A percentile compares a stretch with the other conserved stretches of the same genome.
Conservation (phyloP, 2,113 vertebrate species). For the Sminthopsis crassicaudata region DNA sequence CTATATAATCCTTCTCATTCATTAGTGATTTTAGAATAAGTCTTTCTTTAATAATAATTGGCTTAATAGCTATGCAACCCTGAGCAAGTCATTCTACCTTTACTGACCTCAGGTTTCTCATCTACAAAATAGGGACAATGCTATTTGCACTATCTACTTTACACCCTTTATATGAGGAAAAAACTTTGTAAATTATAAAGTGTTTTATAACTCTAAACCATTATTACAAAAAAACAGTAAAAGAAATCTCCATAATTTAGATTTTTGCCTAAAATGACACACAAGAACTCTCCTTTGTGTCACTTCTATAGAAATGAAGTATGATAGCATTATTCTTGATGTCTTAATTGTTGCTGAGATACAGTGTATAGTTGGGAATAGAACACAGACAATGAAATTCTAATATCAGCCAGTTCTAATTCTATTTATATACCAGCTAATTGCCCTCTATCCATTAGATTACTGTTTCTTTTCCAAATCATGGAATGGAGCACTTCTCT, state of each 20-base stretch:
- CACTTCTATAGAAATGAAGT: slow-evolving; percentile 5
- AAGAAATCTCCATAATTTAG: neutral
- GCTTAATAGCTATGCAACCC: neutral
- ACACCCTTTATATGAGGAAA: neutral
- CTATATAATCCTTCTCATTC: neutral
- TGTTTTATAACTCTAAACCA: neutral
- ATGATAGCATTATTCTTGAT: neutral
- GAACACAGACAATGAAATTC: neutral
- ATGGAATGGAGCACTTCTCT: neutral
- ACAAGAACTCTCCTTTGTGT: neutral
- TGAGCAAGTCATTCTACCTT: neutral
- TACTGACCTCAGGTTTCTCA: neutral
- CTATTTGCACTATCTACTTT: neutral
- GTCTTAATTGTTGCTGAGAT: slow-evolving; percentile 1
- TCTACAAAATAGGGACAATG: neutral
- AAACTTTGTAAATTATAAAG: neutral
- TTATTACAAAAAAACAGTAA: neutral
- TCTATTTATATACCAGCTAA: neutral
- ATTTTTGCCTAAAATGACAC: neutral
- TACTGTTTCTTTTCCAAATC: neutral
- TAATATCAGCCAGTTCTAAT: neutral
- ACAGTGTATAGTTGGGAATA: neutral
- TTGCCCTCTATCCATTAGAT: neutral
- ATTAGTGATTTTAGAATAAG: neutral
- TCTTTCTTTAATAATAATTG: neutral